phyloP scores from a whole-genome alignment of 1,140 invertebrate species.

The Ruditapes philippinarum region DNA sequence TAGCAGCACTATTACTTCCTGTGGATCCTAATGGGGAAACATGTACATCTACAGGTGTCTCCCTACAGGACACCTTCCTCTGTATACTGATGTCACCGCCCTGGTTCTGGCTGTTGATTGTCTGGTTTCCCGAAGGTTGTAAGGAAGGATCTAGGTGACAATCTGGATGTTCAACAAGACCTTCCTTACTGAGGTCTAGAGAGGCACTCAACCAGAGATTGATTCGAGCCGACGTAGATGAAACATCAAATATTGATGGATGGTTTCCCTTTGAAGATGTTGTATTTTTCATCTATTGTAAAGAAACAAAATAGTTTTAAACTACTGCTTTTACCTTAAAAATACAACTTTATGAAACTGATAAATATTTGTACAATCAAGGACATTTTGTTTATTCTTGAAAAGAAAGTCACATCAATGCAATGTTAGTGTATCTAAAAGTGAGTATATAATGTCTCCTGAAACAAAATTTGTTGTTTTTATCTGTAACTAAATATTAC shows the following conservation, averaged over 20 bases:
- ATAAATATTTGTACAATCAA: too few species aligned
- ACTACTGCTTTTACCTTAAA: too few species aligned
- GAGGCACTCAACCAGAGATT: slow-evolving; percentile 73
- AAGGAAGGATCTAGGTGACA: slow-evolving; percentile 29
- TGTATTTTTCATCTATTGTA: background rate
- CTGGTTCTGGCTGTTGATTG: background rate
- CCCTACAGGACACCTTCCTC: background rate
- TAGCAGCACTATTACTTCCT: background rate
- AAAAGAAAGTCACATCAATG: too few species aligned
- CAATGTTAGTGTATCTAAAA: too few species aligned
- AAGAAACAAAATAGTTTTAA: too few species aligned
- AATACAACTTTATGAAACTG: too few species aligned
- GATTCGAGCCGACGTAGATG: slow-evolving; percentile 60
- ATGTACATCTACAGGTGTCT: background rate
- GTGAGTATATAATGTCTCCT: too few species aligned
- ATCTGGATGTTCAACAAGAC: slow-evolving; percentile 32
- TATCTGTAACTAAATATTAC: too few species aligned
- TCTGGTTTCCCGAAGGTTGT: background rate
- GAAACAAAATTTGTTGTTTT: too few species aligned
- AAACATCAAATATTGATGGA: slow-evolving; percentile 61
- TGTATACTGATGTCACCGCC: background rate
- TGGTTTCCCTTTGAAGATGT: slow-evolving; percentile 15
- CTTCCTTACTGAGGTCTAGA: slow-evolving; percentile 67
- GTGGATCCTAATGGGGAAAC: background rate
- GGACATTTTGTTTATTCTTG: too few species aligned